Conservation (phyloP, 2,888 invertebrate species). For the Drosophila sordidula region DNA sequence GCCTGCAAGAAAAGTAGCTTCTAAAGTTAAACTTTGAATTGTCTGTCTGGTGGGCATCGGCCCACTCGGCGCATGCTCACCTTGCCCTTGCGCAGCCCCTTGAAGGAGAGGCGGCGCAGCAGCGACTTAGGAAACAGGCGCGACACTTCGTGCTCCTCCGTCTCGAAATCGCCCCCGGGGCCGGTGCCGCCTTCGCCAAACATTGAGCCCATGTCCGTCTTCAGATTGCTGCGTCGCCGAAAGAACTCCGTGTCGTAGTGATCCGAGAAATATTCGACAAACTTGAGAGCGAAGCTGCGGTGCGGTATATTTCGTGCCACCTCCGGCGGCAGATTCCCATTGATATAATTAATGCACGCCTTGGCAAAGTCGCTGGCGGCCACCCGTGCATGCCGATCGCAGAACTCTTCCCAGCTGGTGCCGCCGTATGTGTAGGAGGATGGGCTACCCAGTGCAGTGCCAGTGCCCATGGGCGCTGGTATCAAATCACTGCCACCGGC, state of each 20-base stretch:
- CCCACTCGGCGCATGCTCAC: constrained; percentile 76
- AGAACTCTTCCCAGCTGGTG: constrained; percentile 93
- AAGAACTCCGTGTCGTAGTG: constrained; percentile 93
- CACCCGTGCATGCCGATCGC: constrained; percentile 93
- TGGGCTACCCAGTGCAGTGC: constrained; percentile 49
- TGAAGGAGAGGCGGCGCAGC: constrained; percentile 94
- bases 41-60: background rate
- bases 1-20: constrained; percentile 86
- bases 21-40: constrained; percentile 76
- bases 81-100: constrained; percentile 93
- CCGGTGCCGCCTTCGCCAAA: constrained; percentile 15
- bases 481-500: constrained; percentile 77
- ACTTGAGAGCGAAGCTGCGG: constrained; percentile 92
- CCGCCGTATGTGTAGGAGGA: constrained; percentile 82
- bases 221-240: constrained; percentile 86
- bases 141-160: constrained; percentile 91
- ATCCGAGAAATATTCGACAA: constrained; percentile 93
- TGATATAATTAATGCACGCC: constrained; percentile 92
- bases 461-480: constrained; percentile 77
- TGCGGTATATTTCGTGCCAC: constrained; percentile 89
- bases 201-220: constrained; percentile 79
- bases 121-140: constrained; percentile 93
- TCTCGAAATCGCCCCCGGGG: constrained; percentile 86
- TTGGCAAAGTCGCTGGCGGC: constrained; percentile 95
- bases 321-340: constrained; percentile 89